Evolutionary conservation across 2,113 vertebrate species (phyloP).

Genomic region (Ranitomeya imitator): DNA sequence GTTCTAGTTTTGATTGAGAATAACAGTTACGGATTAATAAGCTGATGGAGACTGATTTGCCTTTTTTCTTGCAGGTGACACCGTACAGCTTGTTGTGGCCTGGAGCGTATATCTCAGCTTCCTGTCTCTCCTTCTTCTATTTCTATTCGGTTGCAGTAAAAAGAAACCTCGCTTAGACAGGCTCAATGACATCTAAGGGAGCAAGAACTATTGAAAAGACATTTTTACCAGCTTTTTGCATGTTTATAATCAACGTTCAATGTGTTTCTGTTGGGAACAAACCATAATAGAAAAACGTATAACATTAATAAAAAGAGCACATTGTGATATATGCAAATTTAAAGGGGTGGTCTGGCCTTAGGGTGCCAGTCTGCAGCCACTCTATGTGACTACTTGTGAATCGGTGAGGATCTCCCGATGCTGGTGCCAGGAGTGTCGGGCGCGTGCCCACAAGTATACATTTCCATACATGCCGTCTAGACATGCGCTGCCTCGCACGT

Average conservation of each 20-base stretch:
- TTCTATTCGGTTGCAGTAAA: not conserved
- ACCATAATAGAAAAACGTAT: no score
- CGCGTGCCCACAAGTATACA: no score
- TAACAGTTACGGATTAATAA: not conserved
- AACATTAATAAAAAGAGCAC: no score
- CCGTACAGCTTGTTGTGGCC: not conserved
- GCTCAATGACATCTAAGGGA: not conserved
- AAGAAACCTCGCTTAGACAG: not conserved
- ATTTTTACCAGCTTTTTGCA: not conserved
- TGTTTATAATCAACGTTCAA: not conserved
- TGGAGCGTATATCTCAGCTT: not conserved
- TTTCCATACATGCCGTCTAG: no score
- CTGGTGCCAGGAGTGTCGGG: no score
- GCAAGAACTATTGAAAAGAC: not conserved
- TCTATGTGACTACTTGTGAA: no score
- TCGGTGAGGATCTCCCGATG: no score
- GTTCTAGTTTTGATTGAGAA: not conserved
- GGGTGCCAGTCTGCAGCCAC: no score
- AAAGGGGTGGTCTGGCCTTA: no score
- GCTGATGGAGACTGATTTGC: not conserved
- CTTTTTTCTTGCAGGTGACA: not conserved
- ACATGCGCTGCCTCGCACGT: no score
- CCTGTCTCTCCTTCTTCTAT: not conserved
- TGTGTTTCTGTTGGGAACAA: no score
- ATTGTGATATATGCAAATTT: no score